These are phyloP conservation scores for Heteromyza rotundicornis DNA, from an alignment of 2,888 invertebrate genomes.

Conservation along the genomic window DNA sequence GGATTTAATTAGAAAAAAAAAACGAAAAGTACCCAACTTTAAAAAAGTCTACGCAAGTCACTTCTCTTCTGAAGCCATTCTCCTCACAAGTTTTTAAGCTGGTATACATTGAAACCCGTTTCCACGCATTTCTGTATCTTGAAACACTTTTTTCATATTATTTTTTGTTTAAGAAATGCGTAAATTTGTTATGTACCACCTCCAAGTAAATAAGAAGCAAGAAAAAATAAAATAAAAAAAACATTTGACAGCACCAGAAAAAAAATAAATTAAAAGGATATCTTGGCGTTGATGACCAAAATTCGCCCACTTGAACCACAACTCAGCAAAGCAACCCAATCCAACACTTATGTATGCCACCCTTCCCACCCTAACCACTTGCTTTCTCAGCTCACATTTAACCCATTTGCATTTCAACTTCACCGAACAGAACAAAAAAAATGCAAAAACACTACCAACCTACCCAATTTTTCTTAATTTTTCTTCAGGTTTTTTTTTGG, in stretches of 20 bases:
- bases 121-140: neutral
- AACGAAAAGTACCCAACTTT: neutral
- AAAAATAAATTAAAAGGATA: neutral
- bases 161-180: neutral
- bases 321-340: neutral
- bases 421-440: neutral
- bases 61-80: neutral
- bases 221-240: neutral
- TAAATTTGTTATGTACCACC: neutral
- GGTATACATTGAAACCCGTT: neutral
- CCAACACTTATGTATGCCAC: neutral
- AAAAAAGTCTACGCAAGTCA: too few species aligned
- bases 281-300: slow-evolving; percentile 9
- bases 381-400: neutral
- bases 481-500: too few species aligned
- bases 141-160: neutral
- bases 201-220: neutral
- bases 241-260: neutral
- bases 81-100: neutral
- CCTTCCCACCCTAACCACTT: neutral
- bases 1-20: neutral
- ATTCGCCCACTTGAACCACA: slow-evolving; percentile 4
- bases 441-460: neutral
- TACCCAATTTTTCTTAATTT: slow-evolving; percentile 46
- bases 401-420: slow-evolving; percentile 15